These are phyloP conservation scores for Natator depressus DNA, from an alignment of 2,113 vertebrate species.

Conservation along the genomic window DNA sequence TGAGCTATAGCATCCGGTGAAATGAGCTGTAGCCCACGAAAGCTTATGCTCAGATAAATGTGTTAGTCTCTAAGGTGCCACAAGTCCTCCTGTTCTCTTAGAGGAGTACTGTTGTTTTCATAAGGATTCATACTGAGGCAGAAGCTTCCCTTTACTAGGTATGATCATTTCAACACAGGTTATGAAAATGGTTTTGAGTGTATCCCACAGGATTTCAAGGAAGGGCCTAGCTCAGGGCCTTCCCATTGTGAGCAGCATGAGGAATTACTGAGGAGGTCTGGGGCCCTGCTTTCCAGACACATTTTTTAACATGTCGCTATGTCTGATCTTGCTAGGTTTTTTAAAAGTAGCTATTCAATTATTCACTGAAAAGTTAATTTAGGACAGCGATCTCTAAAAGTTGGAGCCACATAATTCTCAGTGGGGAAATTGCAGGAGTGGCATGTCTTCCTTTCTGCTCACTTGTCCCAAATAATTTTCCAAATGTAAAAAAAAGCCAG, in stretches of 20 bases:
- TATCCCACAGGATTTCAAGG: neutral
- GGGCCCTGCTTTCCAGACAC: neutral
- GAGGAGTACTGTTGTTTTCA: neutral
- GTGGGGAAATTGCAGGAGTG: accelerated
- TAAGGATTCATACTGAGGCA: neutral
- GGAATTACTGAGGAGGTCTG: neutral
- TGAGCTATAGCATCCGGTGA: too few relatives aligned
- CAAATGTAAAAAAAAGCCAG: neutral
- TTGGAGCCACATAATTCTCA: neutral
- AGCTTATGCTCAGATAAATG: too few relatives aligned
- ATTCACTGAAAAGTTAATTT: accelerated
- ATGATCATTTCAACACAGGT: accelerated
- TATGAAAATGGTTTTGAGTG: accelerated
- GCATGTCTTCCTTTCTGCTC: neutral
- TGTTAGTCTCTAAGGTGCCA: too few relatives aligned
- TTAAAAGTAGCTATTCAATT: neutral
- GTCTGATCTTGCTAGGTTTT: neutral
- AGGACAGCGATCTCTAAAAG: neutral
- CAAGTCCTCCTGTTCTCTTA: neutral
- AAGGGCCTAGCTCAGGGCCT: neutral
- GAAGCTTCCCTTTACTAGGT: constrained; percentile 18
- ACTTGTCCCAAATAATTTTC: neutral
- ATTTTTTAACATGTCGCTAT: neutral
- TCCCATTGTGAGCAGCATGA: neutral
- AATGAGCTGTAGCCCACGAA: too few relatives aligned